phyloP scores from a whole-genome alignment of 2,113 vertebrate species.

The Peromyscus leucopus region DNA sequence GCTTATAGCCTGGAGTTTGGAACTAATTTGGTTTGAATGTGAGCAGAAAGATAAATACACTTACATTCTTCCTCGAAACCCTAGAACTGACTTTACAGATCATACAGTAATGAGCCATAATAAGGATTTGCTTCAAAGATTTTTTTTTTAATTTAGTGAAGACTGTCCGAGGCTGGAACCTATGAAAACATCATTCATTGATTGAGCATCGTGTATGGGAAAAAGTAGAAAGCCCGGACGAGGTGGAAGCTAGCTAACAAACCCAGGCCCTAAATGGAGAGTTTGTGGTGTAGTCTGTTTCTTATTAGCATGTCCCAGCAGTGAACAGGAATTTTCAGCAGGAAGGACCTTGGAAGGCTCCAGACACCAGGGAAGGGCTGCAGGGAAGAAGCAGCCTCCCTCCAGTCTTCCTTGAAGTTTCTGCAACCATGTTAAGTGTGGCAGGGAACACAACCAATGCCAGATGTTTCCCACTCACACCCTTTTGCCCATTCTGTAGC shows the following conservation, averaged over 20 bases:
- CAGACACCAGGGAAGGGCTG: not conserved
- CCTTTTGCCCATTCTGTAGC: not conserved
- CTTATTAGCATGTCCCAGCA: not conserved
- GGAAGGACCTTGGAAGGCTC: not conserved
- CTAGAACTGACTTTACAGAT: conserved; percentile 41
- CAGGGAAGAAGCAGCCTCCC: not conserved
- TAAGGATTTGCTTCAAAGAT: not conserved
- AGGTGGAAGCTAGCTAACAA: not conserved
- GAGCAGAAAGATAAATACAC: conserved; percentile 14
- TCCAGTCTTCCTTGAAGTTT: not conserved
- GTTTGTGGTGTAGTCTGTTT: not conserved
- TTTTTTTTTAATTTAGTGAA: not conserved
- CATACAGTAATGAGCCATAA: not conserved
- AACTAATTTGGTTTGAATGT: conserved; percentile 19
- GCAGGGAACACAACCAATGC: not conserved
- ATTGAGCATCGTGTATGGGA: not conserved
- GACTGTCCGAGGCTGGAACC: not conserved
- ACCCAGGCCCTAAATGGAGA: not conserved
- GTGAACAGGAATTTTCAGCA: not conserved
- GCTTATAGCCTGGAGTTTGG: not conserved
- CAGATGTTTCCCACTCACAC: not conserved
- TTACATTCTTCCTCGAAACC: conserved; percentile 49
- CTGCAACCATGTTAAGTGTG: not conserved
- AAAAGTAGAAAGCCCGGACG: not conserved
- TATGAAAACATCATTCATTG: not conserved